Conservation (phyloP, 1,140 invertebrate species). For the Augochlora pura region DNA sequence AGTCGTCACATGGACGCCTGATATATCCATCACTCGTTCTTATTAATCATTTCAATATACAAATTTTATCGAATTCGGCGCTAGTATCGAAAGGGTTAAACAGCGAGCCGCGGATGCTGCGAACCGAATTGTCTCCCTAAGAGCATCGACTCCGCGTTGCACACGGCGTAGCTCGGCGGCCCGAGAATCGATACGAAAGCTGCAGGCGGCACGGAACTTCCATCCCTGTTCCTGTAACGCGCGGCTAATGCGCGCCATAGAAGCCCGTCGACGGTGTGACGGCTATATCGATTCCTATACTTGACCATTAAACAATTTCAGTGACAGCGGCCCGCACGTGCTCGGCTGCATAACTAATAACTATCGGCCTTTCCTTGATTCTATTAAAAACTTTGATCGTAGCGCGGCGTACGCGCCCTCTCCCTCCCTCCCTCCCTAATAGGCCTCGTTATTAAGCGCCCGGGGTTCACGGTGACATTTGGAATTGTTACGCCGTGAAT, state of each 20-base stretch:
- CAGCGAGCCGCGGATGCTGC: no score
- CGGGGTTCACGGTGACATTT: background rate
- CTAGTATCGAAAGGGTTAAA: no score
- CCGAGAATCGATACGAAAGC: background rate
- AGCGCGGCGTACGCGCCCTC: no score
- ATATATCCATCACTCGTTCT: no score
- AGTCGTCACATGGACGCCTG: no score
- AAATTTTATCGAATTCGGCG: no score
- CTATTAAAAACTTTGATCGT: slow-evolving; percentile 33
- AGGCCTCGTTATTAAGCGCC: background rate
- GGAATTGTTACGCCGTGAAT: background rate
- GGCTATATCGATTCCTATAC: slow-evolving; percentile 16
- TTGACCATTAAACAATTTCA: slow-evolving; percentile 27
- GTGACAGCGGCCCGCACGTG: background rate
- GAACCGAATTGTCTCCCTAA: background rate
- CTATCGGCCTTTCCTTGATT: slow-evolving; percentile 24
- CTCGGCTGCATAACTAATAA: background rate
- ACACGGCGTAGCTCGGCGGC: no score
- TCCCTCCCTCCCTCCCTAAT: background rate
- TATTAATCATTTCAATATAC: no score
- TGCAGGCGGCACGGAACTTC: background rate
- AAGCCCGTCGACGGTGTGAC: no score
- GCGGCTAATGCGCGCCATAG: background rate
- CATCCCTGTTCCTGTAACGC: background rate
- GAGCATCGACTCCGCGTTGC: background rate